Conservation (phyloP, 2,888 invertebrate species). For the Apodemia hepburni region DNA sequence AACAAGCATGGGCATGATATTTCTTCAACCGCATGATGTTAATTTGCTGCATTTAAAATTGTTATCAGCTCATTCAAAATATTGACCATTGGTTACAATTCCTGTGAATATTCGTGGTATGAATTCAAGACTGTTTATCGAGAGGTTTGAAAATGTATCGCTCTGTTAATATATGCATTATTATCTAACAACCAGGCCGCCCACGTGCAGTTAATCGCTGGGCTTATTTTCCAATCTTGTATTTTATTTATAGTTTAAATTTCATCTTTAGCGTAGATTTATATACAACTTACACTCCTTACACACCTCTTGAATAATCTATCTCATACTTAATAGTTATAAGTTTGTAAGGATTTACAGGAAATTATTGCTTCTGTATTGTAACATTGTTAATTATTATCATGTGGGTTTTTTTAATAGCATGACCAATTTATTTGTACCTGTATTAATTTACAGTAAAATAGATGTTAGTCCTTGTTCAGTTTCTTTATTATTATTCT, state of each 20-base stretch:
- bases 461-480: not conserved
- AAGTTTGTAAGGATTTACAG: conserved; percentile 23
- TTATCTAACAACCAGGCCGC: conserved; percentile 19
- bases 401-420: conserved; percentile 80
- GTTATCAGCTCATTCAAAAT: not conserved
- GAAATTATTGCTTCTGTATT: conserved; percentile 38
- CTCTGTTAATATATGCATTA: not conserved
- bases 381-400: conserved; percentile 55
- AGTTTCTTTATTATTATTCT: conserved; percentile 28
- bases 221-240: conserved; percentile 15
- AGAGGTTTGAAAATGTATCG: too few species aligned
- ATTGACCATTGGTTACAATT: too few species aligned
- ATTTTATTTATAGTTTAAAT: conserved; percentile 1
- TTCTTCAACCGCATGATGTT: not conserved
- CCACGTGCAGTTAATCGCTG: conserved; percentile 15
- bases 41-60: conserved; percentile 13
- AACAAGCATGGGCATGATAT: conserved; percentile 19
- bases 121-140: too few species aligned
- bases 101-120: too few species aligned
- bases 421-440: conserved; percentile 41
- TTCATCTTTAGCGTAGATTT: conserved; percentile 6
- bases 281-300: conserved; percentile 2
- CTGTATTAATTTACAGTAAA: conserved; percentile 8
- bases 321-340: not conserved
- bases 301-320: not conserved